Evolutionary conservation across 2,888 invertebrate species (phyloP).

Genomic region (Drosophila neotestacea): DNA sequence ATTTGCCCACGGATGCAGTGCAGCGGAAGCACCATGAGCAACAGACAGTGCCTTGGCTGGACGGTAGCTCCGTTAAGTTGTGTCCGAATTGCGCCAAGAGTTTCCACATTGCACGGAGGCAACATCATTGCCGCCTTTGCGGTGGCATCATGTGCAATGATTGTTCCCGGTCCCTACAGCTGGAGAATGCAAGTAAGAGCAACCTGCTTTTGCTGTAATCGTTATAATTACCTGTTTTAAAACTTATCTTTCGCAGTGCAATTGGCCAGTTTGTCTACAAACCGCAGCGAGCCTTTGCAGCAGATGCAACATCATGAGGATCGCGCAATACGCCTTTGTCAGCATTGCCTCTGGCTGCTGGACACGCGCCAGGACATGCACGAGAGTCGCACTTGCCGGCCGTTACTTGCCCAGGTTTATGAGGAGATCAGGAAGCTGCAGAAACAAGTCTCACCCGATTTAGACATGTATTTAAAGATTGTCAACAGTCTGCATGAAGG

Average conservation of each 20-base stretch:
- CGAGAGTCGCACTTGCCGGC: conserved; percentile 92
- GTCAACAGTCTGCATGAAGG: conserved; percentile 89
- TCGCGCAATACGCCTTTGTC: conserved; percentile 89
- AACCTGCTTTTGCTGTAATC: not conserved
- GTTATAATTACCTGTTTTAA: not conserved
- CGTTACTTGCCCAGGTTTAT: conserved; percentile 92
- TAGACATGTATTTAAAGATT: conserved; percentile 88
- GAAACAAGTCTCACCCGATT: conserved; percentile 90
- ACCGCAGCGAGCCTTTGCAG: conserved; percentile 76
- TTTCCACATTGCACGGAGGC: conserved; percentile 94
- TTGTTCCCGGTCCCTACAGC: conserved; percentile 94
- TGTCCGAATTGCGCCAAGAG: conserved; percentile 96
- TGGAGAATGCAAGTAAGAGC: conserved; percentile 91
- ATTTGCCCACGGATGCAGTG: conserved; percentile 90
- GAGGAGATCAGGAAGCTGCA: conserved; percentile 92
- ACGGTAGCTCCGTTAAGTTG: conserved; percentile 94
- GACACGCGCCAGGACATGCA: conserved; percentile 92
- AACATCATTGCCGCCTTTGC: conserved; percentile 98
- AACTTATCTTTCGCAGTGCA: conserved; percentile 63
- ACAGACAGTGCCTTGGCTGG: conserved; percentile 95
- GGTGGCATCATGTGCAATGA: conserved; percentile 97
- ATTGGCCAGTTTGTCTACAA: conserved; percentile 80
- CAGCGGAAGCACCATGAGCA: conserved; percentile 91
- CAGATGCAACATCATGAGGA: conserved; percentile 83
- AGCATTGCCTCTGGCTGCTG: conserved; percentile 92